Conservation (phyloP, 2,113 vertebrate species). For the Bufo bufo region DNA sequence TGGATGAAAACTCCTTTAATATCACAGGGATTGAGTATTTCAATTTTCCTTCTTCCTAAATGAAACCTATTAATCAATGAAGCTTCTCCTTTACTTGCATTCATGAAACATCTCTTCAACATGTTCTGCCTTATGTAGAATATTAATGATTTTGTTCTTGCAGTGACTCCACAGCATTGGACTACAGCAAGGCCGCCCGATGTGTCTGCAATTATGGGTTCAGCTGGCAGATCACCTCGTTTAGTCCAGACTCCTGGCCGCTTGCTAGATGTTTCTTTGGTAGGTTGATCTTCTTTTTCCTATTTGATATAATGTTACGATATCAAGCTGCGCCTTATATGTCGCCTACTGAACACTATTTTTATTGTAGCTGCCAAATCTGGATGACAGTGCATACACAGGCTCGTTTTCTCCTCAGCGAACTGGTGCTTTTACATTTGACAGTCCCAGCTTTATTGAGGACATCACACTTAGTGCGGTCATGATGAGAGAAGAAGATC, state of each 20-base stretch:
- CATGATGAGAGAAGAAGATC: conserved; percentile 90
- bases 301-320: background rate
- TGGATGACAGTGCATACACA: conserved; percentile 89
- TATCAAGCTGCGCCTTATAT: background rate
- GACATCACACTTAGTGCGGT: conserved; percentile 86
- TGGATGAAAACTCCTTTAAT: no score
- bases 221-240: conserved; percentile 72
- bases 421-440: conserved; percentile 71
- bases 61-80: background rate
- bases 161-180: conserved; percentile 70
- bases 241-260: conserved; percentile 71
- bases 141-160: conserved; percentile 17
- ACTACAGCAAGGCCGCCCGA: conserved; percentile 74
- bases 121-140: background rate
- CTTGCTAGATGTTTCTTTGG: conserved; percentile 73
- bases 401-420: conserved; percentile 75
- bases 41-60: background rate
- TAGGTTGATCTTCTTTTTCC: conserved; percentile 62
- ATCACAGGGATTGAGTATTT: background rate
- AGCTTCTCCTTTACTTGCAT: background rate
- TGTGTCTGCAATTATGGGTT: conserved; percentile 74
- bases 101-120: background rate
- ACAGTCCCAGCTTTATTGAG: conserved; percentile 76
- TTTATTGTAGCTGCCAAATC: conserved; percentile 67
- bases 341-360: background rate